Conservation (phyloP, 2,888 invertebrate species). For the Macroteleia sp. region DNA sequence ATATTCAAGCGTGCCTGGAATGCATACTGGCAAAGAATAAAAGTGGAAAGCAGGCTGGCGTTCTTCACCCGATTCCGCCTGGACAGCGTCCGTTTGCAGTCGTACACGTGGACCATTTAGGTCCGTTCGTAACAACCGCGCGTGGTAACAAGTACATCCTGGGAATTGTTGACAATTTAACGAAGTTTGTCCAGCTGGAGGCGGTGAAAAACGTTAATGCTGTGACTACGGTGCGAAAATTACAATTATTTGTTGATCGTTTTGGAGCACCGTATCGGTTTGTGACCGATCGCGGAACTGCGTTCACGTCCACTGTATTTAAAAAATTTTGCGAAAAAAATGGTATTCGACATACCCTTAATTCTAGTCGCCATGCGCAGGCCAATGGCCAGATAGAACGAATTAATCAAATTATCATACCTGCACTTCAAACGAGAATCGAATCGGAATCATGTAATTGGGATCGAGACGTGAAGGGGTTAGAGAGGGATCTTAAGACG, state of each 20-base stretch:
- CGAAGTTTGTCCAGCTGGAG: background rate
- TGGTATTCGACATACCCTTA: slow-evolving; percentile 14
- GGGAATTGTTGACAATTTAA: no score
- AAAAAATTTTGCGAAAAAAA: background rate
- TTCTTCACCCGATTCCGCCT: slow-evolving; percentile 65
- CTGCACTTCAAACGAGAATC: no score
- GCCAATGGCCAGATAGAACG: slow-evolving; percentile 24
- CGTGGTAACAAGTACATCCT: slow-evolving; percentile 27
- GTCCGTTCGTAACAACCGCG: slow-evolving; percentile 48
- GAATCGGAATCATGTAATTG: no score
- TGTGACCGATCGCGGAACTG: slow-evolving; percentile 6
- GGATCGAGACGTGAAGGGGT: no score
- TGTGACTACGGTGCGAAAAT: background rate
- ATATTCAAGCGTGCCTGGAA: background rate
- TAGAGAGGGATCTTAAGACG: no score
- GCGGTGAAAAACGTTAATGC: background rate
- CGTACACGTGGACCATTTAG: no score
- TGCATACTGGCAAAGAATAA: background rate
- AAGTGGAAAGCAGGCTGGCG: slow-evolving; percentile 41
- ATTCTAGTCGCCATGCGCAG: slow-evolving; percentile 24
- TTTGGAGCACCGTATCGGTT: background rate
- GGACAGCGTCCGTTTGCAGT: slow-evolving; percentile 65
- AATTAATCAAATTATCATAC: background rate
- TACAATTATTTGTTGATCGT: background rate
- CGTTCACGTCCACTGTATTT: slow-evolving; percentile 17